Evolutionary conservation across 2,888 invertebrate genomes (phyloP), one percentile per base, ranked within the genome.

Genomic region (Arctia plantaginis): DNA sequence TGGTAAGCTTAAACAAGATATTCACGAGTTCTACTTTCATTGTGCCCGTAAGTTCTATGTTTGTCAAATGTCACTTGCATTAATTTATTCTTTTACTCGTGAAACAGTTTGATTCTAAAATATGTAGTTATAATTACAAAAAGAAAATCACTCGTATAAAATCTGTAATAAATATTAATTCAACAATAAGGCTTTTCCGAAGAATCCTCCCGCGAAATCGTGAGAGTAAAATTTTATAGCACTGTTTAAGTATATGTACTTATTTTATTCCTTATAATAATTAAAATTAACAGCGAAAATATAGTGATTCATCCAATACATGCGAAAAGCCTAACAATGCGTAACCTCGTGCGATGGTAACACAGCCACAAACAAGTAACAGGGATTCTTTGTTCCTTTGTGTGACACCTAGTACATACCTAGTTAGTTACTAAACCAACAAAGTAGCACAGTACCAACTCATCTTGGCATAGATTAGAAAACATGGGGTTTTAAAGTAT

Each of bases 271-370:
- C 15, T 67, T 67, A 44, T 67, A n/a, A n/a, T n/a, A 67, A 47
- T 67, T 41, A 67, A 44, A 67, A 20, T 44, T 44, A 44, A 67
- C 30, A 66, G 41, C 8, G 20, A 66, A 30, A 62, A 59, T 27
- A 59, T 30, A 59, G 59, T 59, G n/a, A 27, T 59, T 59, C 27
- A 27, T 59, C 27, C 59, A 27, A 59, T 59, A 13, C 59, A 59
- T 51, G 51, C 23, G 51, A 51, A 51, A 55, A 2, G 51, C n/a
- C 51, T 55, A 55, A 55, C 51, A 35, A 44, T 69, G 68, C 71
- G 66, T 68, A 72, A 80, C 70, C 69, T 74, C 83, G 73, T 35
- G 47, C 71, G 51, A 20, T 8, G 51, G n/a, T 10, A 55, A n/a
- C n/a, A 55, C n/a, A 55, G n/a, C 10, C 51, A 55, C 10, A 47